Evolutionary conservation across 2,113 vertebrate genomes (phyloP).

Genomic region (Calidris pugnax): DNA sequence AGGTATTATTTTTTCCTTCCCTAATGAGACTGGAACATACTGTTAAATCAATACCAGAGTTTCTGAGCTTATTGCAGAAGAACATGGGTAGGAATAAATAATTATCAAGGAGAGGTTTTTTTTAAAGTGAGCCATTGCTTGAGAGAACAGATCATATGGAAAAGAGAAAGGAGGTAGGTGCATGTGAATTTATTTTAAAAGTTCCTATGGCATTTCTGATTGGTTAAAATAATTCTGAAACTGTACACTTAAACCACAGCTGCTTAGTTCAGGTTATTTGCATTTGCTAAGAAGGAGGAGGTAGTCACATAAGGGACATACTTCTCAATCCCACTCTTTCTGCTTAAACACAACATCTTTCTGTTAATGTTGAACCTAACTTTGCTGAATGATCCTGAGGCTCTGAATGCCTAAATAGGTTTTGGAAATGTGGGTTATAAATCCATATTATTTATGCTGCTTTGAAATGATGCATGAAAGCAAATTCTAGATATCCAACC

Average conservation of each 20-base stretch:
- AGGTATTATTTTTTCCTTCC: conserved; percentile 1
- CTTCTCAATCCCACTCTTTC: background rate
- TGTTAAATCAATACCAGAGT: background rate
- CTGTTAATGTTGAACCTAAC: background rate
- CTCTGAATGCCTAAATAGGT: background rate
- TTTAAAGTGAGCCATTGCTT: background rate
- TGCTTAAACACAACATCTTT: background rate
- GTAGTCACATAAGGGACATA: background rate
- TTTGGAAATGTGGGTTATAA: background rate
- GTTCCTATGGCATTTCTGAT: background rate
- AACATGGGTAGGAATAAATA: background rate
- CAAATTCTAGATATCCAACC: background rate
- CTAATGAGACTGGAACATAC: background rate
- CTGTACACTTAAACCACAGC: background rate
- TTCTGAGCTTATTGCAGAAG: background rate
- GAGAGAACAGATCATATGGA: background rate
- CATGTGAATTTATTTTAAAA: background rate
- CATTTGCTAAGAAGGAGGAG: background rate
- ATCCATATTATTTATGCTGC: background rate
- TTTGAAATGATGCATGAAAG: background rate
- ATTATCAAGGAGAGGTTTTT: background rate
- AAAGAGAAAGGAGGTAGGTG: background rate
- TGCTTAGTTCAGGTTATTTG: background rate
- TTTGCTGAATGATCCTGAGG: background rate
- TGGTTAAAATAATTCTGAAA: background rate